phyloP scores from a whole-genome alignment of 2,888 invertebrate species.

The Drosophila rellima region DNA sequence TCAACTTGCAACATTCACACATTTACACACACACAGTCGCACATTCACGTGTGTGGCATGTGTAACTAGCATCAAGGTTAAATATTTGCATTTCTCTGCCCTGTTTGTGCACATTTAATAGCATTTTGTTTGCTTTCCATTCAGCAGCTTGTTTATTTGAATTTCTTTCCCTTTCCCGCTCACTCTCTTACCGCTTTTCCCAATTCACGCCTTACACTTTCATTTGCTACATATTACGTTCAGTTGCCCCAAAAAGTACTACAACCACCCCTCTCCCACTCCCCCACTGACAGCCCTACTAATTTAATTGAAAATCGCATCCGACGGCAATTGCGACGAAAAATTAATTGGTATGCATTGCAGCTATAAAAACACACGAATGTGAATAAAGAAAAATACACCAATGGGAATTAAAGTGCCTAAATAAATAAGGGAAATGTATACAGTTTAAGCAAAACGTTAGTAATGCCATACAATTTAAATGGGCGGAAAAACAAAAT shows the following conservation, averaged over 20 bases:
- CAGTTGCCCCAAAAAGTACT: slow-evolving; percentile 28
- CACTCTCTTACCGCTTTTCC: background rate
- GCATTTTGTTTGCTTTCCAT: slow-evolving; percentile 52
- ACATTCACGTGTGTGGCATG: slow-evolving; percentile 18
- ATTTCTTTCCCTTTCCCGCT: background rate
- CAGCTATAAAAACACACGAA: slow-evolving; percentile 33
- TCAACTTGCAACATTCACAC: slow-evolving; percentile 60
- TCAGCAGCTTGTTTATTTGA: slow-evolving; percentile 40
- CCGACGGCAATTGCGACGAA: slow-evolving; percentile 34
- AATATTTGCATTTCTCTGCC: slow-evolving; percentile 69
- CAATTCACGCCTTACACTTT: slow-evolving; percentile 23
- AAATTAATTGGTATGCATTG: slow-evolving; percentile 60
- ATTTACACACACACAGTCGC: slow-evolving; percentile 7
- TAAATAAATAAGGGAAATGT: slow-evolving; percentile 19
- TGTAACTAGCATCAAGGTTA: slow-evolving; percentile 76
- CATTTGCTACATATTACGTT: slow-evolving; percentile 29
- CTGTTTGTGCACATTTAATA: slow-evolving; percentile 43
- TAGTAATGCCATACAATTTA: slow-evolving; percentile 10
- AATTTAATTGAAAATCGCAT: slow-evolving; percentile 65
- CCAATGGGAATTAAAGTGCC: slow-evolving; percentile 37
- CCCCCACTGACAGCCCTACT: slow-evolving; percentile 1
- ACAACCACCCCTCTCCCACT: background rate
- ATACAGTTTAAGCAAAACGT: slow-evolving; percentile 21
- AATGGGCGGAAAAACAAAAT: background rate
- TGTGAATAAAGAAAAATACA: slow-evolving; percentile 18